These are phyloP conservation scores for Zapornia atra DNA, from an alignment of 2,113 vertebrate species.

Conservation along the genomic window DNA sequence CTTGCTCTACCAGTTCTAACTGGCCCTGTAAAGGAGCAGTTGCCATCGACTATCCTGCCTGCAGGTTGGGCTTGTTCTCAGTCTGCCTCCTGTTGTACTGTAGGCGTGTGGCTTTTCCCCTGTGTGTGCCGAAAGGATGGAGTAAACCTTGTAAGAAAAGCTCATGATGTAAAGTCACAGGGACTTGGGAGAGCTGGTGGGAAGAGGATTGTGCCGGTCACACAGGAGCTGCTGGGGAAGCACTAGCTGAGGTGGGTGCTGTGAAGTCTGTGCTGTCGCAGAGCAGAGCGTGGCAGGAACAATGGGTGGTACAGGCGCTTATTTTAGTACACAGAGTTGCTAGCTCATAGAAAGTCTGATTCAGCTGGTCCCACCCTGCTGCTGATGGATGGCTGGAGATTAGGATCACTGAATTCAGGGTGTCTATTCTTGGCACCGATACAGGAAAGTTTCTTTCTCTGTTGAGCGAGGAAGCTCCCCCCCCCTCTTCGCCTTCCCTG, in stretches of 20 bases:
- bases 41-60: rapidly evolving
- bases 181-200: not conserved
- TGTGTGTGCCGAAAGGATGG: not conserved
- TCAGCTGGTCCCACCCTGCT: constrained; percentile 62
- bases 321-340: constrained; percentile 62
- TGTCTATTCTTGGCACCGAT: constrained; percentile 60
- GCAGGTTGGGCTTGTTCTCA: not conserved
- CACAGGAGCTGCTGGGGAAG: not conserved
- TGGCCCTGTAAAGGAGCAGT: no score
- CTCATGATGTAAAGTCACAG: not conserved
- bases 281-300: constrained; percentile 1
- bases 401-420: constrained; percentile 59
- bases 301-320: constrained; percentile 46
- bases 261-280: not conserved
- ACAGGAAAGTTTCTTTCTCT: constrained; percentile 56
- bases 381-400: constrained; percentile 66
- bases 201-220: not conserved
- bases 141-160: not conserved
- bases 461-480: constrained; percentile 42
- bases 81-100: not conserved
- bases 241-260: not conserved
- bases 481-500: not conserved
- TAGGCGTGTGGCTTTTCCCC: not conserved
- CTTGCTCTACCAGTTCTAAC: not conserved
- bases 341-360: constrained; percentile 65